Evolutionary conservation across 2,797 vertebrate genomes (phyloP).

Genomic region (Poecile montanus): DNA sequence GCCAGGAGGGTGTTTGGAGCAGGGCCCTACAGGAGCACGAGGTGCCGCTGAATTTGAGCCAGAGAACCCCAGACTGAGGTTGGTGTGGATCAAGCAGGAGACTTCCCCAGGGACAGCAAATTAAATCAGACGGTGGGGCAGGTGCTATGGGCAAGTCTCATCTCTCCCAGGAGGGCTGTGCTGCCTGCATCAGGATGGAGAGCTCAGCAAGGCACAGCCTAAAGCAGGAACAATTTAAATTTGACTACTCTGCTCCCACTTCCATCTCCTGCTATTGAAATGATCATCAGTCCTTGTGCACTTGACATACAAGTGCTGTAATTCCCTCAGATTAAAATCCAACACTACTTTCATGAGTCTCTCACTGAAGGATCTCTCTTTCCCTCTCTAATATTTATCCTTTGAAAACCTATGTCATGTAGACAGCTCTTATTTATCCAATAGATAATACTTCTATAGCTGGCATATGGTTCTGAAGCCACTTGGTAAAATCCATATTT

Average conservation of each 20-base stretch:
- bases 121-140: not conserved
- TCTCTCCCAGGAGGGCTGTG: not conserved
- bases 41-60: not conserved
- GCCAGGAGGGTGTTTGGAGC: accelerated
- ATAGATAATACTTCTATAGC: constrained; percentile 66
- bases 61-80: not conserved
- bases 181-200: not conserved
- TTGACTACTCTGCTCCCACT: constrained; percentile 17
- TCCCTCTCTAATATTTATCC: constrained; percentile 67
- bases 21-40: not conserved
- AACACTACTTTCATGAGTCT: constrained; percentile 50
- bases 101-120: not conserved
- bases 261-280: constrained; percentile 54
- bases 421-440: constrained; percentile 69
- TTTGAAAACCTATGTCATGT: constrained; percentile 67
- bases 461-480: constrained; percentile 43
- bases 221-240: constrained; percentile 22
- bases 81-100: not conserved
- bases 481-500: constrained; percentile 55
- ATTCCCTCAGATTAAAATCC: constrained; percentile 61
- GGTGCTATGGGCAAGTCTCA: not conserved
- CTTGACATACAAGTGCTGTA: constrained; percentile 61
- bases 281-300: constrained; percentile 53
- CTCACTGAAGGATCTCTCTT: constrained; percentile 62
- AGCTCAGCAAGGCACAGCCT: not conserved